Evolutionary conservation across 2,113 vertebrate genomes (phyloP).

Genomic region (Proterorhinus semilunaris): DNA sequence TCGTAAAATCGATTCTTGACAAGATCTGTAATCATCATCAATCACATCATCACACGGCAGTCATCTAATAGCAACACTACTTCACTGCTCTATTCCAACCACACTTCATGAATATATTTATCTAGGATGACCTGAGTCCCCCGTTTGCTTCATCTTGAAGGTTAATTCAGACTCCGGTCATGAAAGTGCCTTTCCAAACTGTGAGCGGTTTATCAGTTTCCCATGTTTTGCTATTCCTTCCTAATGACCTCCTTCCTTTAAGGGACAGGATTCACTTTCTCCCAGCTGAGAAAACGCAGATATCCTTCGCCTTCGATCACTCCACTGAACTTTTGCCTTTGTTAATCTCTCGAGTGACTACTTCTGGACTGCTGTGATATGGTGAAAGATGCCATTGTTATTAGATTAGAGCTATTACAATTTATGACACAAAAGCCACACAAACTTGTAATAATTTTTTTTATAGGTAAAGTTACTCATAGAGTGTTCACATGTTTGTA

Average conservation of each 20-base stretch:
- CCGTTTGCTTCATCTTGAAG: conserved; percentile 59
- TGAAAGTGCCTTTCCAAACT: conserved; percentile 26
- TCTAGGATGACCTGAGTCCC: conserved; percentile 64
- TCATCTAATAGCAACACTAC: conserved; percentile 32
- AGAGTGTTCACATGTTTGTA: too few species aligned
- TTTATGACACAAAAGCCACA: too few species aligned
- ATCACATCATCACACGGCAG: conserved; percentile 54
- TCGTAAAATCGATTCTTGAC: conserved; percentile 65
- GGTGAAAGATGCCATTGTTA: background rate
- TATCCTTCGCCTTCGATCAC: conserved; percentile 42
- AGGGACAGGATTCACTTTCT: conserved; percentile 37
- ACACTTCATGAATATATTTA: conserved; percentile 69
- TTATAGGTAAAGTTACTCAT: too few species aligned
- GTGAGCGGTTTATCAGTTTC: conserved; percentile 48
- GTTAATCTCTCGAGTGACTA: background rate
- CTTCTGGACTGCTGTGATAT: conserved; percentile 7
- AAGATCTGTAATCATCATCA: conserved; percentile 61
- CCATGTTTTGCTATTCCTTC: conserved; percentile 51
- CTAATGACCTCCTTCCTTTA: conserved; percentile 57
- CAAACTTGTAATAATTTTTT: too few species aligned
- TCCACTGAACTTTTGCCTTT: conserved; percentile 36
- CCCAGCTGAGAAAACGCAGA: conserved; percentile 54
- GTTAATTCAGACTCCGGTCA: conserved; percentile 65
- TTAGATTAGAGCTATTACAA: background rate
- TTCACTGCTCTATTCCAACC: conserved; percentile 50